Evolutionary conservation across 2,113 vertebrate species (phyloP), one percentile per base, ranked within the genome.

Genomic region (Platysteira castanea): DNA sequence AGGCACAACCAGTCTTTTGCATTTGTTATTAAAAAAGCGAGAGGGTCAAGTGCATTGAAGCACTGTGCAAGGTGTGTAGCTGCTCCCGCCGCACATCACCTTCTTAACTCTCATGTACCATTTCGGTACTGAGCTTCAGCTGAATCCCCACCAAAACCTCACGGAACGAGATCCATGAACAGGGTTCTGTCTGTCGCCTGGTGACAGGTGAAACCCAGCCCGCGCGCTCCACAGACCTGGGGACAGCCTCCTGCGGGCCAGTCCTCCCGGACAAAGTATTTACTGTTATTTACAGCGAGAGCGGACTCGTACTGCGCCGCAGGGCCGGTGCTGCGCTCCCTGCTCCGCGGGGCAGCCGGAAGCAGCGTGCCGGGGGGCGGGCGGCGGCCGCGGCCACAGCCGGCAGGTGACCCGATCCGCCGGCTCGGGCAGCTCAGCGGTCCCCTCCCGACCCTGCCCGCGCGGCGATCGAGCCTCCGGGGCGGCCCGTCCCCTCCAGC

Each of bases 131-230:
- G 15, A 68, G 24, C 35, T 59, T 13, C 33, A 41, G 10, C 15
- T 8, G 20, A 68, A 44, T 37, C 11, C 42, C 69, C 4, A 44
- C 20, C 31, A 49, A 49, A 70, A 69, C 3, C 35, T 11, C 22
- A 19, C 1, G 7, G 46, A 44, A 44, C 1, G 26, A 27, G 37
- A 44, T 1, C 22, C 37, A 15, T 0, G 8, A 30, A 8, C 2
- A 8, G 17, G 19, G 31, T 7, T 31, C 22, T 6, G 18, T 2
- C 2, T 11, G n/a, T 8, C 42, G 1, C 47, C 39, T 5, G 59
- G 39, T 15, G 59, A 37, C 50, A 73, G 53, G 7, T 10, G 30
- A 61, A 53, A 78, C 16, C 21, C 12, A 6, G 42, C 7, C 69
- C 4, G 6, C 1, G 9, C 1, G 4, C 41, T 4, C 37, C 86